Base-by-base conservation (phyloP, 2,888 invertebrate genomes). In the Phaonia tiefii region DNA sequence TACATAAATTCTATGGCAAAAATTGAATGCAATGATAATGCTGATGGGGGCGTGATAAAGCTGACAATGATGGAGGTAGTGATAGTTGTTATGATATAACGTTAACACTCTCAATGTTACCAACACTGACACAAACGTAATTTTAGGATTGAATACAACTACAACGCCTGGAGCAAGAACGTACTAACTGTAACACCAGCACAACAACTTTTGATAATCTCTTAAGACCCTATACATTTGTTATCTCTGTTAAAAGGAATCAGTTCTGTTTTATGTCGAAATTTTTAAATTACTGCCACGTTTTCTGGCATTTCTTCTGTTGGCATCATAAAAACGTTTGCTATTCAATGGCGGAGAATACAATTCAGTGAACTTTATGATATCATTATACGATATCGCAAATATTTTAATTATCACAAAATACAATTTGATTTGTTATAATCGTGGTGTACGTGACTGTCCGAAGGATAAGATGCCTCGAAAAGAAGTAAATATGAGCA, bases 251-350 rank as follows among this genome's bases (percentile, higher is more conserved):
- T n/a, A n/a, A n/a, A 11, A 44, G 2, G 15, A 4, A n/a, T 15
- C 49, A 54, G 1, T 25, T 54, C 13, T 25, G 25, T 54, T 22
- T 4, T 54, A 25, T 54, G 13, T 54, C 54, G 20, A 25, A 11
- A 15, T 54, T 49, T n/a, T 54, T 25, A 54, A 54, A 54, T 54
- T 54, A 54, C 54, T 17, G 11, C 54, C 54, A 54, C 54, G 54
- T 54, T 54, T 20, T 54, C 13, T 20, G 10, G 11, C 1, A 54
- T 11, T 54, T 54, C 25, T 25, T 8, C 13, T 22, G 22, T 22
- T 13, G 22, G 25, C 25, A 25, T n/a, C n/a, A n/a, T n/a, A n/a
- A n/a, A n/a, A 51, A 10, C 1, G 3, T 22, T 54, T 13, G 22
- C 54, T 13, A 11, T 54, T 25, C 4, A 13, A 17, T 1, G 13